A percentile compares a stretch with the other conserved stretches of the same genome.
phyloP scores from a whole-genome alignment of 2,113 vertebrate species.

The Mungos mungo region DNA sequence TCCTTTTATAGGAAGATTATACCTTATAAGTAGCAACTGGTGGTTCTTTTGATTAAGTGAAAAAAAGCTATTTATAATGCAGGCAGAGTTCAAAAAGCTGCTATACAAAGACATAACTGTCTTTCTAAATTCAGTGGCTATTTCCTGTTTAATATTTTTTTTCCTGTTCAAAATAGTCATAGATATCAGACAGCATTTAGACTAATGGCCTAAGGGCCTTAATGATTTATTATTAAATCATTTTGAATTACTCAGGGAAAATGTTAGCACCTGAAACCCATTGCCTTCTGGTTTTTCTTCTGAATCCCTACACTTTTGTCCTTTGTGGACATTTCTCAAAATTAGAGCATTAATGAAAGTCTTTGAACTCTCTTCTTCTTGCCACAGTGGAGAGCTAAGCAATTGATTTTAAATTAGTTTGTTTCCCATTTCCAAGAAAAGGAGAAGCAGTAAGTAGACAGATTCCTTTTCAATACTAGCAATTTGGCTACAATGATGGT shows the following conservation, averaged over 20 bases:
- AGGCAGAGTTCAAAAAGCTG: background rate
- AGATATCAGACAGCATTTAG: slow-evolving; percentile 61
- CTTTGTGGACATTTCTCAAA: slow-evolving; percentile 35
- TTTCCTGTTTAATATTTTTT: slow-evolving; percentile 65
- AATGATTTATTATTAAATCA: slow-evolving; percentile 73
- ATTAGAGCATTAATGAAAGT: slow-evolving; percentile 50
- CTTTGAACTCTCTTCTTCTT: slow-evolving; percentile 54
- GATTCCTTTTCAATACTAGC: slow-evolving; percentile 27
- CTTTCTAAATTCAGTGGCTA: slow-evolving; percentile 48
- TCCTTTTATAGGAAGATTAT: slow-evolving; percentile 34
- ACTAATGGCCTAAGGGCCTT: slow-evolving; percentile 53
- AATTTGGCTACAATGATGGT: slow-evolving; percentile 53
- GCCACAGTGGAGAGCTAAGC: background rate
- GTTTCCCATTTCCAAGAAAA: slow-evolving; percentile 47
- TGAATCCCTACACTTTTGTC: slow-evolving; percentile 46
- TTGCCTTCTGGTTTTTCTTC: background rate
- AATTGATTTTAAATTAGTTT: slow-evolving; percentile 54
- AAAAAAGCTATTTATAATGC: background rate
- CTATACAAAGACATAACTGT: background rate
- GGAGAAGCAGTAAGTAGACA: slow-evolving; percentile 36
- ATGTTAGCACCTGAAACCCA: slow-evolving; percentile 15
- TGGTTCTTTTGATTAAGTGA: slow-evolving; percentile 36
- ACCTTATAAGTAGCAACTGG: background rate
- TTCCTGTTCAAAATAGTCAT: slow-evolving; percentile 66
- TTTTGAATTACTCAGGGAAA: slow-evolving; percentile 65